Evolutionary conservation across 92 coral and sea anemone species (phyloP).

Genomic region (Porites rus): DNA sequence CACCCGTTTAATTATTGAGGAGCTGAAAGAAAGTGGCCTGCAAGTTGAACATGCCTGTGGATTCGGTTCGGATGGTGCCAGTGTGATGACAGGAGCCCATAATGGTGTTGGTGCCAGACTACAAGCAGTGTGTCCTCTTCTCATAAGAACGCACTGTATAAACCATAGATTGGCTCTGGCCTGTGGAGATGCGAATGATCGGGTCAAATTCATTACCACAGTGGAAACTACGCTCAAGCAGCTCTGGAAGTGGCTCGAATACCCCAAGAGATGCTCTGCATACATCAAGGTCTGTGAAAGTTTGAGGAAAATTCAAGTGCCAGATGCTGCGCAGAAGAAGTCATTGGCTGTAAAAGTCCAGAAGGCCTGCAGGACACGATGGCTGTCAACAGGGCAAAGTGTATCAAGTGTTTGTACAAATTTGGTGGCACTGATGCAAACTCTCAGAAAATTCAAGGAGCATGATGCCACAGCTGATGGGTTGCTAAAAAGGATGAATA

Average conservation of each 20-base stretch:
- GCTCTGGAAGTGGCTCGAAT: constrained; percentile 38
- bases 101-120: constrained; percentile 22
- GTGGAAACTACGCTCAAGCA: constrained; percentile 5
- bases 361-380: constrained; percentile 18
- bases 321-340: not conserved
- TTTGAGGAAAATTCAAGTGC: not conserved
- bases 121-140: not conserved
- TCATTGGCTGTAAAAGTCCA: constrained; percentile 25
- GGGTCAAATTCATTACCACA: constrained; percentile 16
- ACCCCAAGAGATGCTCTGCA: not conserved
- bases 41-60: not conserved
- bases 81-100: constrained; percentile 16
- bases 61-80: constrained; percentile 21
- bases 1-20: constrained; percentile 5
- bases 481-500: too few species aligned
- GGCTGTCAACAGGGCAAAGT: constrained; percentile 34
- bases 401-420: not conserved
- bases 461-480: too few species aligned
- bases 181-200: constrained; percentile 23
- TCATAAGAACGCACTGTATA: constrained; percentile 20
- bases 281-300: not conserved
- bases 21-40: not conserved
- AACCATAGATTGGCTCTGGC: constrained; percentile 32
- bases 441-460: not conserved
- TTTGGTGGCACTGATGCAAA: too few species aligned